Conservation (phyloP, 2,797 vertebrate genomes). For the Coregonus ussuriensis region DNA sequence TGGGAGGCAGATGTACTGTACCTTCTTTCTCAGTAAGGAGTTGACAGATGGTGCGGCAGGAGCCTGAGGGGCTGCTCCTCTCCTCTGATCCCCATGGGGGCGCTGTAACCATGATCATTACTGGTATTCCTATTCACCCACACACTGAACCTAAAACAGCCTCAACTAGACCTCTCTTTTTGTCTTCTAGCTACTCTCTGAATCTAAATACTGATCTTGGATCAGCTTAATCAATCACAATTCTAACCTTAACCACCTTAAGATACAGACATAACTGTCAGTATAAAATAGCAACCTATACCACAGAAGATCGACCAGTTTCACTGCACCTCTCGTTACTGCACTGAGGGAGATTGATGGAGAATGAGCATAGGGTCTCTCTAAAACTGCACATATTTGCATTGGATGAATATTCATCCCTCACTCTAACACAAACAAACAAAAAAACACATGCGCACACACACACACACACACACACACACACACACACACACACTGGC, state of each 20-base stretch:
- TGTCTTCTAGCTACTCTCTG: not conserved
- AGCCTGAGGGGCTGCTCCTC: not conserved
- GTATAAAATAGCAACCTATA: not conserved
- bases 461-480: not conserved
- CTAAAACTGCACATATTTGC: not conserved
- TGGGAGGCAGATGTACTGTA: not conserved
- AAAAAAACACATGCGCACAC: not conserved
- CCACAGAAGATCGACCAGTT: not conserved
- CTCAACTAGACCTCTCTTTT: not conserved
- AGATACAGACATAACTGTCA: not conserved
- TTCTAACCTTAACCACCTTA: not conserved
- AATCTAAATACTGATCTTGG: not conserved
- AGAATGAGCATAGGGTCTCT: not conserved
- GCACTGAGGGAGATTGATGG: not conserved
- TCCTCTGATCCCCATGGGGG: not conserved
- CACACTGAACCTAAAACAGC: not conserved
- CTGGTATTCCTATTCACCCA: not conserved
- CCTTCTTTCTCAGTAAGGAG: not conserved
- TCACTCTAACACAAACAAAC: not conserved
- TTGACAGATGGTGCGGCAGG: conserved; percentile 4
- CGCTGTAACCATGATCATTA: not conserved
- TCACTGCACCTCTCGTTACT: not conserved
- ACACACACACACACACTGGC: not conserved
- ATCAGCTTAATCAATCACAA: not conserved
- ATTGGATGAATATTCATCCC: not conserved